Percentiles rank a stretch among this genome's conserved stretches.
Conservation (phyloP, 2,888 invertebrate genomes). For the Criorhina ranunculi region DNA sequence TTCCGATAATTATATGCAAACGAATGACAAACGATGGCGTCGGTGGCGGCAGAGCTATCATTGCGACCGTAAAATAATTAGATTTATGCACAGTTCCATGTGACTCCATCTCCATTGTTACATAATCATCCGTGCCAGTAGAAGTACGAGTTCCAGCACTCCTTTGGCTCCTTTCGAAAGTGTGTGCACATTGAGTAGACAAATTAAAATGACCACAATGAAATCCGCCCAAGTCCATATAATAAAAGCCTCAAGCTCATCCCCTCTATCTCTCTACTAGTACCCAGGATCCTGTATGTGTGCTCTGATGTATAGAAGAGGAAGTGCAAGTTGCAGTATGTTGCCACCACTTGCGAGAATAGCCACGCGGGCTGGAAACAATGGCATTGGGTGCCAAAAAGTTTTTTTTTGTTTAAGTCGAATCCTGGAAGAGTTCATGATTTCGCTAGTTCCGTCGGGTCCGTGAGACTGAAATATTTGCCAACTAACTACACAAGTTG, state of each 20-base stretch:
- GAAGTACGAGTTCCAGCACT: slow-evolving; percentile 8
- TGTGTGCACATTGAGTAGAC: slow-evolving; percentile 76
- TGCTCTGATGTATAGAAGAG: slow-evolving; percentile 35
- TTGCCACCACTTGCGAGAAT: slow-evolving; percentile 55
- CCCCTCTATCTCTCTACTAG: not conserved
- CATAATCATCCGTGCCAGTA: slow-evolving; percentile 51
- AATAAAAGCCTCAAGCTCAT: slow-evolving; percentile 72
- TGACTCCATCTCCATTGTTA: slow-evolving; percentile 54
- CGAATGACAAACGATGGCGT: slow-evolving; percentile 75
- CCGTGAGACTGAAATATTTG: slow-evolving; percentile 69
- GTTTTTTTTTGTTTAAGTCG: slow-evolving; percentile 16
- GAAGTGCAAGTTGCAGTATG: slow-evolving; percentile 75
- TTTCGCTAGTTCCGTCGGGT: slow-evolving; percentile 71
- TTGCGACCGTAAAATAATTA: slow-evolving; percentile 75
- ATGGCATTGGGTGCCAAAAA: slow-evolving; percentile 72
- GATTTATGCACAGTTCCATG: slow-evolving; percentile 64
- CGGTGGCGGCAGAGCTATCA: slow-evolving; percentile 68
- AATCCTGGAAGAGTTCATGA: slow-evolving; percentile 71
- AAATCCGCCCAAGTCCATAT: slow-evolving; percentile 69
- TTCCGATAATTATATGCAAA: slow-evolving; percentile 65
- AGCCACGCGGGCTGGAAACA: slow-evolving; percentile 36
- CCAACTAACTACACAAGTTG: slow-evolving; percentile 73
- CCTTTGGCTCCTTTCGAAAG: slow-evolving; percentile 70
- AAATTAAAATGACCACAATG: slow-evolving; percentile 76
- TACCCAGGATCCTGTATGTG: slow-evolving; percentile 21